These are phyloP conservation scores for Zonitis immaculata DNA, from an alignment of 2,888 invertebrate genomes.

Conservation along the genomic window DNA sequence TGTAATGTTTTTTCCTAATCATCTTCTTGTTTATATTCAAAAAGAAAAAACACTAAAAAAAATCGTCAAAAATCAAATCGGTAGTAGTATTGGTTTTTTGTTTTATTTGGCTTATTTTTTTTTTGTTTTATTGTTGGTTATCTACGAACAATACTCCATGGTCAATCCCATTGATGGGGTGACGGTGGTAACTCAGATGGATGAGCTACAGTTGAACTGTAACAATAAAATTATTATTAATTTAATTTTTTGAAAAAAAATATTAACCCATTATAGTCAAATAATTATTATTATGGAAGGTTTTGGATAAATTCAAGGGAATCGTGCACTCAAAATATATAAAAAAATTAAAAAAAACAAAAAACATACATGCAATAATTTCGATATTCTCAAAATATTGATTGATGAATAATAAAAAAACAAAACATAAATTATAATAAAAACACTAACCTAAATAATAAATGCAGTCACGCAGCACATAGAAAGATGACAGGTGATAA, in stretches of 20 bases:
- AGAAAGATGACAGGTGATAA: conserved; percentile 73
- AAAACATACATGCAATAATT: too few species aligned
- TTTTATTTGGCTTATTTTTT: too few species aligned
- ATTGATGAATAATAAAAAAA: too few species aligned
- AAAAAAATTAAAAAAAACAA: too few species aligned
- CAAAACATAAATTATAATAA: conserved; percentile 37
- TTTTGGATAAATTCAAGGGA: too few species aligned
- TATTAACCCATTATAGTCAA: too few species aligned
- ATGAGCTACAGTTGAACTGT: conserved; percentile 95
- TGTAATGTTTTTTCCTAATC: conserved; percentile 40
- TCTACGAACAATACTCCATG: conserved; percentile 46
- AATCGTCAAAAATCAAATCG: too few species aligned
- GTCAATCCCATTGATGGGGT: conserved; percentile 97
- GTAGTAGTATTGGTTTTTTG: too few species aligned
- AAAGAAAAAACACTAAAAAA: too few species aligned
- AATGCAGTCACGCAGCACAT: conserved; percentile 59
- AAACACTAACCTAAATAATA: conserved; percentile 48
- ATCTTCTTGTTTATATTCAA: background rate
- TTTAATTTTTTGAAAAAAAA: background rate
- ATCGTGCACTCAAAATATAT: too few species aligned
- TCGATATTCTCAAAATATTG: too few species aligned
- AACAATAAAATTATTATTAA: conserved; percentile 45
- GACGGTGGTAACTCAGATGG: conserved; percentile 97
- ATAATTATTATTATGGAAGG: too few species aligned
- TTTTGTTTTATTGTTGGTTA: conserved; percentile 28